Evolutionary conservation across 2,888 invertebrate species (phyloP), one percentile per base, ranked within the genome.

Genomic region (Drosophila merina): DNA sequence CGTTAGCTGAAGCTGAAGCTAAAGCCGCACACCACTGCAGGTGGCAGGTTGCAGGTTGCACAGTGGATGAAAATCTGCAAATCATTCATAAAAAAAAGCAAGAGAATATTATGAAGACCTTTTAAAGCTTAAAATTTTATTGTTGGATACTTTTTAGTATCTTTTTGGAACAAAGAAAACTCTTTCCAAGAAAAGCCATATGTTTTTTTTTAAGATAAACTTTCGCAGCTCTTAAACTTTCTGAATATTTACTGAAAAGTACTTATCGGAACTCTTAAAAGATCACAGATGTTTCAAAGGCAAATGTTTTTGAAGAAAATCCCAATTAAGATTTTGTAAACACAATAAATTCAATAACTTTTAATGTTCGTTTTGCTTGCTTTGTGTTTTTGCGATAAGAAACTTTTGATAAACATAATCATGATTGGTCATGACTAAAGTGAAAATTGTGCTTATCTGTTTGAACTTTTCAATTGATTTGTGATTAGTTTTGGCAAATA

Each of bases 1-100:
- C 30, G 57, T 42, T 48, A 25, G 64, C 26, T 51, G 56, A 42
- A 30, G 63, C 50, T 31, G 33, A 45, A 66, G 38, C 54, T 20
- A 20, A 20, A 20, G 20, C 51, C 63, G 63, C 45, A 47, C 38
- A 20, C 7, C 38, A 25, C 8, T 44, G 44, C 44, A 44, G 44
- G 44, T 44, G 20, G 42, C 42, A 44, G 44, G 44, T 44, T 44
- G 42, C 42, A 44, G 42, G 44, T 44, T 3, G 44, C 44, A 44
- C 44, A 44, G 44, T 25, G 44, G 42, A 3, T 9, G 8, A 14
- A 8, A 20, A 9, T 14, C 3, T 1, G 4, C 9, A 42, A 12
- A 20, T 20, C 9, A 20, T 1, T 20, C 2, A 5, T 5, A n/a
- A 36, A 36, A 36, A 12, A 5, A 28, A 4, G 28, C 28, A 28